Percentiles rank a stretch among this genome's conserved stretches.
phyloP scores from a whole-genome alignment of 2,888 invertebrate species.

The Lithophane semibrunnea region DNA sequence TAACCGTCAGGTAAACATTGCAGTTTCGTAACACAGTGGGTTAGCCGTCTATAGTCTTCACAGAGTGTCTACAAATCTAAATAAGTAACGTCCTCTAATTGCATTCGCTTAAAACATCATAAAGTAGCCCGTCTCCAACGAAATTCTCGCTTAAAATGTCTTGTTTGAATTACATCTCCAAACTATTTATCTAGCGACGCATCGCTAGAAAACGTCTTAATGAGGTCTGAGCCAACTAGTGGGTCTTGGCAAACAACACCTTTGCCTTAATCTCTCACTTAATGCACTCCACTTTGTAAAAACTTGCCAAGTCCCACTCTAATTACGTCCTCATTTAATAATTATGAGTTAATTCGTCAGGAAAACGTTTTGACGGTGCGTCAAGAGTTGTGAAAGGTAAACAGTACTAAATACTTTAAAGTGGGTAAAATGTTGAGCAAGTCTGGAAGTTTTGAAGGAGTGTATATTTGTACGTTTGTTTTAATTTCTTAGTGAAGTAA shows the following conservation, averaged over 20 bases:
- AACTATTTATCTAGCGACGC: slow-evolving; percentile 48
- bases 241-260: slow-evolving; percentile 68
- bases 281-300: slow-evolving; percentile 66
- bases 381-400: slow-evolving; percentile 57
- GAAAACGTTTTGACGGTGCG: slow-evolving; percentile 56
- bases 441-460: slow-evolving; percentile 32
- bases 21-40: not conserved
- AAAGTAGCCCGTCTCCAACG: slow-evolving; percentile 17
- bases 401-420: slow-evolving; percentile 57
- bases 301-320: slow-evolving; percentile 67
- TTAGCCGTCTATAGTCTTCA: not conserved
- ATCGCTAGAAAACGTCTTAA: slow-evolving; percentile 64
- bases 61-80: not conserved
- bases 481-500: slow-evolving; percentile 47
- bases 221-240: slow-evolving; percentile 61
- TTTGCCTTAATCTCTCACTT: slow-evolving; percentile 57
- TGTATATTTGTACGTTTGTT: slow-evolving; percentile 49
- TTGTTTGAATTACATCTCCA: slow-evolving; percentile 42
- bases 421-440: slow-evolving; percentile 36
- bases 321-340: slow-evolving; percentile 68
- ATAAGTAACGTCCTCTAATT: slow-evolving; percentile 10
- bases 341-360: slow-evolving; percentile 58
- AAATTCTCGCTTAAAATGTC: slow-evolving; percentile 28
- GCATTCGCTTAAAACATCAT: slow-evolving; percentile 14
- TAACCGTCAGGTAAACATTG: not conserved